phyloP scores from a whole-genome alignment of 2,113 vertebrate genomes.

The Caretta caretta region DNA sequence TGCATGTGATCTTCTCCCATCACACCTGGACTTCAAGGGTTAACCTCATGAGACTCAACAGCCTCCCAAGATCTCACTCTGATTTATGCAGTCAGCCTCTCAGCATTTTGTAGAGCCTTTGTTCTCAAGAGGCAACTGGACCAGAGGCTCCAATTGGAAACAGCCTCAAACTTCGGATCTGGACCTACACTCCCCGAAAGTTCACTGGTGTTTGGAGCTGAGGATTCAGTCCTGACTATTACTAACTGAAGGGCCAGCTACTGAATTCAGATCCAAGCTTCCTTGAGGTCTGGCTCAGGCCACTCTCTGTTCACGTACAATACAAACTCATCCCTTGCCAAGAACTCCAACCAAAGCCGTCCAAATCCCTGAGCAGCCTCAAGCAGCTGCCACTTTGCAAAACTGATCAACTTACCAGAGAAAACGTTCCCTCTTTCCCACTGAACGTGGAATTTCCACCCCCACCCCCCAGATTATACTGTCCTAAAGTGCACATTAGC shows the following conservation, averaged over 20 bases:
- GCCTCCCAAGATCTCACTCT: not conserved
- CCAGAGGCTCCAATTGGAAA: not conserved
- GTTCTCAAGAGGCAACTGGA: not conserved
- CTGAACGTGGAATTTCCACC: not conserved
- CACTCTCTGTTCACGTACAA: not conserved
- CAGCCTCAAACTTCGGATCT: not conserved
- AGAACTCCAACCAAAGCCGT: rapidly evolving
- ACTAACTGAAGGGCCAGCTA: rapidly evolving
- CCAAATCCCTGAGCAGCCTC: rapidly evolving
- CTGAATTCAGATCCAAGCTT: not conserved
- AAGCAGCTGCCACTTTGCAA: not conserved
- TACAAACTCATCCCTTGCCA: not conserved
- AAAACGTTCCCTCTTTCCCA: not conserved
- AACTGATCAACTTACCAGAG: not conserved
- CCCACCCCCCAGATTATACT: not conserved
- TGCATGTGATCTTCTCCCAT: not conserved
- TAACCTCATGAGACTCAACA: not conserved
- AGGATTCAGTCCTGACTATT: not conserved
- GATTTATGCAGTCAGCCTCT: not conserved
- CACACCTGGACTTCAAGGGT: not conserved
- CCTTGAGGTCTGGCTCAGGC: not conserved
- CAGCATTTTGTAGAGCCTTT: no score
- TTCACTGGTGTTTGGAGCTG: not conserved
- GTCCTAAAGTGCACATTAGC: not conserved
- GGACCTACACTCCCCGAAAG: not conserved